These are phyloP conservation scores for Raja brachyura DNA, from an alignment of 2,113 vertebrate genomes.

Conservation along the genomic window DNA sequence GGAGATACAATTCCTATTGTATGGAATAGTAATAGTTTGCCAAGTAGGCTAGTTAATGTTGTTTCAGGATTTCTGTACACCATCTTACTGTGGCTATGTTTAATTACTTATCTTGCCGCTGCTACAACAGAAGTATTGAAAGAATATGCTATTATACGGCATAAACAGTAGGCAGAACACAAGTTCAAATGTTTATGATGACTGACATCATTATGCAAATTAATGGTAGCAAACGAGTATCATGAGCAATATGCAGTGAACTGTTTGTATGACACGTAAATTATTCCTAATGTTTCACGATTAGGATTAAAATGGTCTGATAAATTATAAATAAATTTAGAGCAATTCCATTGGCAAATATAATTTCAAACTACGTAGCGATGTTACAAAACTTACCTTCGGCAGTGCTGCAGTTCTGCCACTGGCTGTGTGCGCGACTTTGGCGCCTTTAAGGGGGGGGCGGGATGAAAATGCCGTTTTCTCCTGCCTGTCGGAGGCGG, in stretches of 20 bases:
- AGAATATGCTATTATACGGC: neutral
- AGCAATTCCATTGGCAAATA: neutral
- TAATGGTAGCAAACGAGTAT: neutral
- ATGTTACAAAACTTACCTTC: no score
- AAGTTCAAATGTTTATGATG: neutral
- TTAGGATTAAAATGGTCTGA: neutral
- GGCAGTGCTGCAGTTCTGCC: no score
- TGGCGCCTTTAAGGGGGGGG: no score
- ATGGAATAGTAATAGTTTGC: neutral
- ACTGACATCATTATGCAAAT: neutral
- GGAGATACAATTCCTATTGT: neutral
- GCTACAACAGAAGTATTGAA: neutral
- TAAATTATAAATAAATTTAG: neutral
- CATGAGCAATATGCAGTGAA: neutral
- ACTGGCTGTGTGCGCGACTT: no score
- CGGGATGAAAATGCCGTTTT: no score
- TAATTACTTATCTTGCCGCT: neutral
- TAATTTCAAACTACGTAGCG: neutral
- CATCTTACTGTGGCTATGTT: neutral
- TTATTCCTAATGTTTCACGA: neutral
- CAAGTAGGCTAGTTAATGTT: neutral
- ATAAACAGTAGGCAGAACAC: neutral
- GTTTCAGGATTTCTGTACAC: neutral
- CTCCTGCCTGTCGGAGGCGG: no score
- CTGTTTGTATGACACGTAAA: neutral